Evolutionary conservation across 2,797 vertebrate genomes (phyloP), one percentile per base, ranked within the genome.

Genomic region (Sebastes minor): DNA sequence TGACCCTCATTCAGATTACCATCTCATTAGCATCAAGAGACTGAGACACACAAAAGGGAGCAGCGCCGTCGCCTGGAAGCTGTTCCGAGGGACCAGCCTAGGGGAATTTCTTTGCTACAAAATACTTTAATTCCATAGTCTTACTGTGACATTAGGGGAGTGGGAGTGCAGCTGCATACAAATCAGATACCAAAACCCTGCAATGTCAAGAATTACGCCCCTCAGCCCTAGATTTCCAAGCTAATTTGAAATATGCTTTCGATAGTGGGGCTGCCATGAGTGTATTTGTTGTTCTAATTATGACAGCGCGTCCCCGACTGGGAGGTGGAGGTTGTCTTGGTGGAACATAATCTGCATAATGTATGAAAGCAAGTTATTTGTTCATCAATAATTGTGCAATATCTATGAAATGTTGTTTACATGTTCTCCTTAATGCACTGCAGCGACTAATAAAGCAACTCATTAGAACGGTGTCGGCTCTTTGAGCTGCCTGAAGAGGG

Each of bases 1-100:
- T 92, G 91, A 92, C 92, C 92, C 90, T 76, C 76, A 64, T 81
- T 88, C 89, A 90, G 90, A 94, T 94, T 93, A 91, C 73, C 88
- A 91, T 93, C 89, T 93, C 88, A 91, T 93, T 94, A 91, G 89
- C 91, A 91, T 93, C 86, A 80, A 79, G 86, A 80, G 80, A 86
- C 81, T 25, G 84, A 78, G 70, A 80, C 74, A 63, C 85, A 85
- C 72, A 88, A 82, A 92, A 81, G 74, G 77, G 66, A 80, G 59
- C 72, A 49, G 76, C 38, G 33, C 12, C 30, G 8, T 74, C 56
- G 85, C 85, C 84, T 46, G 55, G 84, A 90, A 89, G 78, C 78
- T 28, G 75, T 56, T 90, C 74, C 60, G 10, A 66, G 86, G 63
- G 76, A 85, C 49, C 71, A 71, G 89, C 89, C 88, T 49, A 5